phyloP scores from a whole-genome alignment of 2,113 vertebrate species.

The Etheostoma spectabile region DNA sequence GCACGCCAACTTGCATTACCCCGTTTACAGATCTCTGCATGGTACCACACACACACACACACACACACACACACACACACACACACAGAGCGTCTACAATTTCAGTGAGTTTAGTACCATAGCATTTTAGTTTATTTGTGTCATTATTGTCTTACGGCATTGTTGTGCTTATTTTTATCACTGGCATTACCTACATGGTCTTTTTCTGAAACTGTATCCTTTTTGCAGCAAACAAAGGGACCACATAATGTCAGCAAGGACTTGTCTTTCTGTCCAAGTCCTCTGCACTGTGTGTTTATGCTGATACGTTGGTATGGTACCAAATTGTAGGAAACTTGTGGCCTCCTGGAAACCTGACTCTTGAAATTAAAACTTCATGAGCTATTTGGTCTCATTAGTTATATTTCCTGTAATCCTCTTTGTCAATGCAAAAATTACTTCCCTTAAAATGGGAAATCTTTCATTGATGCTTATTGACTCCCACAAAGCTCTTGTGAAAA shows the following conservation, averaged over 20 bases:
- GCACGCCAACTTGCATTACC: slow-evolving; percentile 40
- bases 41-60: not conserved
- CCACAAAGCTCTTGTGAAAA: not conserved
- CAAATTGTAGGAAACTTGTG: slow-evolving; percentile 25
- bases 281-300: slow-evolving; percentile 43
- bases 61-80: slow-evolving; percentile 7
- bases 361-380: not conserved
- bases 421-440: not conserved
- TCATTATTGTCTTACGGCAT: slow-evolving; percentile 28
- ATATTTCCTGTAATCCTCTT: slow-evolving; percentile 9
- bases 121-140: slow-evolving; percentile 47
- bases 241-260: slow-evolving; percentile 61
- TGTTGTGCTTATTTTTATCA: slow-evolving; percentile 59
- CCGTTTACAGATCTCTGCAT: slow-evolving; percentile 36
- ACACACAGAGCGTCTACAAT: not conserved
- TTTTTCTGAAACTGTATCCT: slow-evolving; percentile 59
- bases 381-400: slow-evolving; percentile 1
- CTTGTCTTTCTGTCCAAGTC: slow-evolving; percentile 47
- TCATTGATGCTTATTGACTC: not conserved
- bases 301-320: slow-evolving; percentile 27
- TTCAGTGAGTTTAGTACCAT: slow-evolving; percentile 20
- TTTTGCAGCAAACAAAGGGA: slow-evolving; percentile 54
- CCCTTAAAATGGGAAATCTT: slow-evolving; percentile 18
- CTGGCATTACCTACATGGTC: slow-evolving; percentile 45
- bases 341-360: not conserved